Evolutionary conservation across 2,113 vertebrate genomes (phyloP).

Genomic region (Aldabrachelys gigantea): DNA sequence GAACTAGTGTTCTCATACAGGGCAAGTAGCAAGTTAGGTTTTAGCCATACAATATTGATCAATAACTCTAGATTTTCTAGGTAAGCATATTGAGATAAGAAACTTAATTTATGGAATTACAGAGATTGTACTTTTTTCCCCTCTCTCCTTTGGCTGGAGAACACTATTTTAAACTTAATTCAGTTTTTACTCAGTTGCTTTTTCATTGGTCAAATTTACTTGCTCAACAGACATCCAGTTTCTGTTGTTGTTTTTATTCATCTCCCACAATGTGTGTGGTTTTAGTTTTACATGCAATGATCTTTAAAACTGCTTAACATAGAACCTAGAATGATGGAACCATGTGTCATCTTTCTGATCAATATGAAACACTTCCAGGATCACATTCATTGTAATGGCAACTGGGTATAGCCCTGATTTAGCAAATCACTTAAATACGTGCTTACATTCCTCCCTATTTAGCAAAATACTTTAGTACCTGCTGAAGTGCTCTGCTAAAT

Average conservation of each 20-base stretch:
- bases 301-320: not conserved
- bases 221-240: not conserved
- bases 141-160: not conserved
- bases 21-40: not conserved
- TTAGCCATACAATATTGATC: not conserved
- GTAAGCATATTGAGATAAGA: not conserved
- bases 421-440: not conserved
- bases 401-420: not conserved
- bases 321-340: not conserved
- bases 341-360: not conserved
- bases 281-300: not conserved
- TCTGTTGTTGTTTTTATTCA: not conserved
- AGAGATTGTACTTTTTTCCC: not conserved
- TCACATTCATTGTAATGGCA: not conserved
- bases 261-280: accelerated
- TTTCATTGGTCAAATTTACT: not conserved
- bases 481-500: not conserved
- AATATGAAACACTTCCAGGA: not conserved
- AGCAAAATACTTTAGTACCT: not conserved
- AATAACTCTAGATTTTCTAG: constrained; percentile 28
- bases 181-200: not conserved
- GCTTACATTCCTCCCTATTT: not conserved
- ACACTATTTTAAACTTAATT: not conserved
- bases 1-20: constrained; percentile 37
- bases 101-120: not conserved